Base-by-base conservation (phyloP, 2,888 invertebrate genomes). In the Leistus spinibarbis region DNA sequence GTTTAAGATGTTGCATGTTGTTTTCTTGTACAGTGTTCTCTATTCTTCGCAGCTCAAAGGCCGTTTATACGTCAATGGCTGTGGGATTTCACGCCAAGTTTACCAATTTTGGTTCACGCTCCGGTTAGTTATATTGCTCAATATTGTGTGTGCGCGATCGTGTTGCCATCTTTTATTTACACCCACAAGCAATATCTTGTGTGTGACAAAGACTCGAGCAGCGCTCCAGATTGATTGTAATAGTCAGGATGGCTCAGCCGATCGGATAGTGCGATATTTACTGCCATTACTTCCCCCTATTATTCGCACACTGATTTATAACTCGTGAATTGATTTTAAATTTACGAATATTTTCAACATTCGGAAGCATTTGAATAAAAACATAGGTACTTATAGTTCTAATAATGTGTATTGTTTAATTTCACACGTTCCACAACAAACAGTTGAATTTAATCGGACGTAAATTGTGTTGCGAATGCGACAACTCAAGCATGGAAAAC, bases 151-250 rank as follows among this genome's bases (percentile, higher is more conserved):
- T 10, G 13, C 40, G 40, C 40, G 40, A 40, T 40, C 40, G 13
- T 40, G 40, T 40, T 75, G 77, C 76, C 74, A 76, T 76, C 77
- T 78, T 78, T 78, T 78, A 78, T 78, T 78, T 78, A 78, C 77
- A 77, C 76, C 69, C 22, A 13, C 22, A 60, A 60, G 57, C 69
- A 54, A 70, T 70, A 70, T 63, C 20, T 17, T 66, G 22, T 16
- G 22, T 16, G 40, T 40, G 57, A 20, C 40, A 40, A 40, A 40
- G 40, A 40, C 40, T 57, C n/a, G n/a, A n/a, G n/a, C n/a, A 17
- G 62, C 2, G 62, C 16, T 13, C 2, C 57, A 40, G 71, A 72
- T 65, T 65, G 71, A 72, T 72, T 65, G 71, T 72, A 72, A 72
- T 72, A 54, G 64, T 72, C 54, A 54, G 54, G 64, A 72, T 64